Base-by-base conservation (phyloP, 2,113 vertebrate species). In the Oryzias woworae region DNA sequence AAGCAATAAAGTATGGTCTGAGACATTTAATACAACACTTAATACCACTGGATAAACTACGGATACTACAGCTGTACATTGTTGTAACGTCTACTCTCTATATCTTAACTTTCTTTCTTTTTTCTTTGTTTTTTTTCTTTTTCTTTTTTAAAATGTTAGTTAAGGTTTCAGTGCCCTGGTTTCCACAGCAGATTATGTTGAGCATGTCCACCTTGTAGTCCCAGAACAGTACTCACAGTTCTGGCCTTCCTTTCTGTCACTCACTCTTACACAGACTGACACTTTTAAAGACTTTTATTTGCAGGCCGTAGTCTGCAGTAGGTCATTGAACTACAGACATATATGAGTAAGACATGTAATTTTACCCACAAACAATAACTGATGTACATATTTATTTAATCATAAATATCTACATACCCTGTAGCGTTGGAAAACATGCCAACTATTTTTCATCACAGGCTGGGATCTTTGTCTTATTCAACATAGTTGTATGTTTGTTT, bases 121-220 rank as follows among this genome's bases (percentile, higher is more conserved):
- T 17, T 46, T 75, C 26, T 42, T 18, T 20, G 24, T 53, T 22
- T 61, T n/a, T 62, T 59, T 78, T 85, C 74, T 76, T 62, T 69
- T 63, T 75, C 57, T 81, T 61, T 78, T 85, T 76, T 74, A 63
- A 67, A 69, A 69, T 72, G 62, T 69, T 79, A 87, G 85, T 81
- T 85, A 72, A 85, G 80, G 87, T 87, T 88, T 88, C 82, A 61
- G 48, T 85, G 87, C 87, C 86, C 86, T 90, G 73, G 77, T 90
- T 90, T 92, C 81, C 75, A 88, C 82, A 86, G 68, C 51, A 69
- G 81, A 87, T 91, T 84, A 88, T 73, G 72, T 62, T 12, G 36
- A 36, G 50, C 50, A 23, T 44, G 52, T 76, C 53, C 49, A 42
- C 42, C 22, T 43, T 62, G 36, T 31, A 58, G 47, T 82, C 55